A percentile compares a stretch with the other conserved stretches of the same genome.
Conservation (phyloP, 2,888 invertebrate genomes). For the Campoletis raptor region DNA sequence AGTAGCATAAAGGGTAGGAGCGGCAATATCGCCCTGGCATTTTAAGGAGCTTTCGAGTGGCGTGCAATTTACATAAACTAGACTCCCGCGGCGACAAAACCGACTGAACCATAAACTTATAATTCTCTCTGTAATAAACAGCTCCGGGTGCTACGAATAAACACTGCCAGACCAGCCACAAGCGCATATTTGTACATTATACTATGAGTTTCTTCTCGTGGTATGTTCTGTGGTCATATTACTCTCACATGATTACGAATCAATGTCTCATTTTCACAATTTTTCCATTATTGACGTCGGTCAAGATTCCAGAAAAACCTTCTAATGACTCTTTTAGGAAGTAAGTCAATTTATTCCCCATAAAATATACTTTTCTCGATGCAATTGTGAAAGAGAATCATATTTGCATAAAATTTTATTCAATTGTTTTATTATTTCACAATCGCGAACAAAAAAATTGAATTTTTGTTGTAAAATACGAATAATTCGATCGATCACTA, state of each 20-base stretch:
- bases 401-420: no score
- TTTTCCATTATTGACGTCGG: not conserved
- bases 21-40: constrained; percentile 65
- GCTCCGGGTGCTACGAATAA: constrained; percentile 63
- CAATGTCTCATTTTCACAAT: not conserved
- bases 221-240: constrained; percentile 24
- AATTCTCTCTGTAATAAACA: constrained; percentile 69
- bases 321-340: not conserved
- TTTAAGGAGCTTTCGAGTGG: constrained; percentile 70
- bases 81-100: constrained; percentile 69
- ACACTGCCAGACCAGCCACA: constrained; percentile 39
- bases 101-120: constrained; percentile 68
- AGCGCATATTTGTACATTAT: constrained; percentile 28
- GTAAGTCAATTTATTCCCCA: not conserved
- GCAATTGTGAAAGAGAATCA: not conserved
- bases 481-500: no score
- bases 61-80: constrained; percentile 69
- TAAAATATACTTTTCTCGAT: not conserved
- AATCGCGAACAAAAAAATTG: no score
- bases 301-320: not conserved
- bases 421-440: no score
- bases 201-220: not conserved
- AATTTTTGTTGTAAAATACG: no score
- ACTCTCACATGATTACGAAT: constrained; percentile 44
- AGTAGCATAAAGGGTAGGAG: constrained; percentile 33